Evolutionary conservation across 1,140 invertebrate genomes (phyloP).

Genomic region (Triops cancriformis): DNA sequence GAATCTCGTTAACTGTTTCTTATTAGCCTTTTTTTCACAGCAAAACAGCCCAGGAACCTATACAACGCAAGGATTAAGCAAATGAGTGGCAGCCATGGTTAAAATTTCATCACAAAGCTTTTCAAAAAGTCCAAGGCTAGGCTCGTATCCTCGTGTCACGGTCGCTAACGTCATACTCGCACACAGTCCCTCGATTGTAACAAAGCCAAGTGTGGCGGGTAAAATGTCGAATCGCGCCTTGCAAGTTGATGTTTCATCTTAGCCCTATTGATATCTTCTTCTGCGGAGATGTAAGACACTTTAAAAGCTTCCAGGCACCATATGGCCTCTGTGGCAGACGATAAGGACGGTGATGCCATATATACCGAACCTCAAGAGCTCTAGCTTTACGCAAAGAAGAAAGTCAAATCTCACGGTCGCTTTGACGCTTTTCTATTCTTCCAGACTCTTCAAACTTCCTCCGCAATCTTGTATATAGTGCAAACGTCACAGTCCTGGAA

Average conservation of each 20-base stretch:
- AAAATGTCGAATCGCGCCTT: not conserved
- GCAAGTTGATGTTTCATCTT: not conserved
- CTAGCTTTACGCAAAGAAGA: not conserved
- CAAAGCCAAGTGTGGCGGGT: not conserved
- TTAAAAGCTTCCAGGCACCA: constrained; percentile 10
- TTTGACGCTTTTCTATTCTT: not conserved
- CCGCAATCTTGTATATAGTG: not conserved
- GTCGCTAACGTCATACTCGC: not conserved
- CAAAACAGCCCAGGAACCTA: not conserved
- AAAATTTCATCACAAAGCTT: not conserved
- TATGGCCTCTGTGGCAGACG: constrained; percentile 12
- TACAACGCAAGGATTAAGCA: not conserved
- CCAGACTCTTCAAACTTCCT: not conserved
- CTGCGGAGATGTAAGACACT: not conserved
- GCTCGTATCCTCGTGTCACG: not conserved
- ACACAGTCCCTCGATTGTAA: not conserved
- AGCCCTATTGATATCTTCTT: not conserved
- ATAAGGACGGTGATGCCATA: constrained; percentile 7
- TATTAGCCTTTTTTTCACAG: not conserved
- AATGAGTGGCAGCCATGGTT: not conserved
- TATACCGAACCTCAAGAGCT: constrained; percentile 7
- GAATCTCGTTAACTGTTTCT: not conserved
- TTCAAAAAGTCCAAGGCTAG: not conserved
- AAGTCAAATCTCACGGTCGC: constrained; percentile 6
- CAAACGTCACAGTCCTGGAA: not conserved